Evolutionary conservation across 2,888 invertebrate genomes (phyloP), one percentile per base, ranked within the genome.

Genomic region (Cistogaster globosa): DNA sequence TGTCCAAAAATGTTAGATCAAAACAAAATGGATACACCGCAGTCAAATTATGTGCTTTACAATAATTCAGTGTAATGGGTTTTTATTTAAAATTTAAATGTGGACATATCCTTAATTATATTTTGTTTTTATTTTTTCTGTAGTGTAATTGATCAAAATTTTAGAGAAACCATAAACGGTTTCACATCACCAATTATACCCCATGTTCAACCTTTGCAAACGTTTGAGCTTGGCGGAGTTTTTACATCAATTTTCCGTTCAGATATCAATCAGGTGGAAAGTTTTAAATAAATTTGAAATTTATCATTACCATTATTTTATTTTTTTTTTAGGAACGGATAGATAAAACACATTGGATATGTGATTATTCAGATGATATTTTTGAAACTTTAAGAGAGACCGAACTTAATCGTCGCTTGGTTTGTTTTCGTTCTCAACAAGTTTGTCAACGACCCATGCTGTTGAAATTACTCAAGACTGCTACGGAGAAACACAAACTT

Each of bases 311-410:
- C 2, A 32, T 32, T 32, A 7, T 32, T 32, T 32, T 32, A 32
- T 32, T 32, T 58, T 42, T 38, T 68, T 76, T 60, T 57, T 65
- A 80, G 20, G 45, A 67, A 58, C 78, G 78, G 14, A 63, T 85
- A 16, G 63, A 82, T 18, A 85, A 85, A 71, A 67, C 82, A 12
- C 78, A 89, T n/a, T 92, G 91, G 92, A 72, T 89, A 8, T 87
- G 86, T 45, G 90, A 92, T 48, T 93, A 93, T 81, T 89, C 90
- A 0, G 86, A 86, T 32, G 93, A 93, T 82, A 92, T 93, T 74
- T 89, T 90, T 32, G 38, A 87, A 16, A 88, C 89, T 5, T 87
- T 92, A 75, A 88, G 88, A 26, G 90, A 91, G 63, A 88, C 90
- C 0, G 93, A 93, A 87, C 83, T 88, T 45, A 89, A 88, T 0